These are phyloP conservation scores for Ammodramus savannarum DNA, from an alignment of 2,113 vertebrate genomes.

Conservation along the genomic window DNA sequence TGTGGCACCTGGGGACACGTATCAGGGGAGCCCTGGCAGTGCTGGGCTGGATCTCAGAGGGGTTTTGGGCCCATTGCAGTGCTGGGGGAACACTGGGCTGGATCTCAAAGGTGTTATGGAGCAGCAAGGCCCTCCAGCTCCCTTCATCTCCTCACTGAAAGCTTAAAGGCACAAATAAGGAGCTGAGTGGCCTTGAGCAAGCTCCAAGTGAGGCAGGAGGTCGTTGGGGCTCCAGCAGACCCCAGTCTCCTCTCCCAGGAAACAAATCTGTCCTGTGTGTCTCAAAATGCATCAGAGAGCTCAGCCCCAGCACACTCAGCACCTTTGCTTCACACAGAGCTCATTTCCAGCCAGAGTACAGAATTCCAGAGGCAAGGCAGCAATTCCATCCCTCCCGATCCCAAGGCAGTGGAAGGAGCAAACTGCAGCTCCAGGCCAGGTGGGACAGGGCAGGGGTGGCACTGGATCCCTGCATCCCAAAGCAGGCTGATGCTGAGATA, in stretches of 20 bases:
- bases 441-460: neutral
- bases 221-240: neutral
- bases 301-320: neutral
- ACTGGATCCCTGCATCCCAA: neutral
- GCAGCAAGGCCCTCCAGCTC: neutral
- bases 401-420: neutral
- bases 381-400: neutral
- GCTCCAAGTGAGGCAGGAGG: neutral
- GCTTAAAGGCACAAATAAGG: neutral
- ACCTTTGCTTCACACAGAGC: neutral
- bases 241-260: neutral
- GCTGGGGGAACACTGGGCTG: neutral
- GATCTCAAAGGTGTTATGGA: neutral
- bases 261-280: neutral
- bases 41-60: neutral
- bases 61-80: neutral
- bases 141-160: neutral
- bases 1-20: neutral
- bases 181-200: neutral
- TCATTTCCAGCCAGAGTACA: neutral
- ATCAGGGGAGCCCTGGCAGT: neutral
- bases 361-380: neutral
- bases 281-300: neutral
- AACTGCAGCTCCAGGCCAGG: neutral
- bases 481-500: rapidly evolving